phyloP scores from a whole-genome alignment of 2,888 invertebrate genomes.

The Stenurella melanura region DNA sequence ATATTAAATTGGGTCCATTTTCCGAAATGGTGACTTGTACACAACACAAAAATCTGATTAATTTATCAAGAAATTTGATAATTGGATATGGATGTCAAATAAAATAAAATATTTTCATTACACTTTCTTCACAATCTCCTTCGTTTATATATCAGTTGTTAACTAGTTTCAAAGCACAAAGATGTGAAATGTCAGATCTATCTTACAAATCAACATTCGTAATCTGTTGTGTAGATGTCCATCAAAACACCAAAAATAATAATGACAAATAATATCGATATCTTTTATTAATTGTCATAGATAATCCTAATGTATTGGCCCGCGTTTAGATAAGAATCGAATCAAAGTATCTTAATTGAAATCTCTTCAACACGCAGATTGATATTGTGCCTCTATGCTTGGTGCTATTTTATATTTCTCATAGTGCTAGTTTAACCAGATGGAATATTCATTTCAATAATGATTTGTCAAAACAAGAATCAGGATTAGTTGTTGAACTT shows the following conservation, averaged over 20 bases:
- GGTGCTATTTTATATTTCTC: background rate
- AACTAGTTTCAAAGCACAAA: too few relatives aligned
- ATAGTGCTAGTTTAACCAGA: background rate
- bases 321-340: background rate
- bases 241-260: background rate
- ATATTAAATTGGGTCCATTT: too few relatives aligned
- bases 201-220: background rate
- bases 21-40: too few relatives aligned
- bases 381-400: background rate
- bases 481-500: background rate
- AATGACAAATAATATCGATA: constrained; percentile 3
- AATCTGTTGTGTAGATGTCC: background rate
- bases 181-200: background rate
- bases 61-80: too few relatives aligned
- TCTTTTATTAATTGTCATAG: background rate
- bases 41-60: too few relatives aligned
- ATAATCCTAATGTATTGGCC: background rate
- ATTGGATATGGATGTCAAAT: background rate
- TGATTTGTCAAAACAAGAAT: background rate
- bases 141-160: too few relatives aligned
- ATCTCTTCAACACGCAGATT: background rate
- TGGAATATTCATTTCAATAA: background rate
- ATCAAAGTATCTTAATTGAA: constrained; percentile 1
- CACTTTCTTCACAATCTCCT: too few relatives aligned
- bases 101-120: too few relatives aligned